Evolutionary conservation across 2,888 invertebrate genomes (phyloP).

Genomic region (Gymnoscelis rufifasciata): DNA sequence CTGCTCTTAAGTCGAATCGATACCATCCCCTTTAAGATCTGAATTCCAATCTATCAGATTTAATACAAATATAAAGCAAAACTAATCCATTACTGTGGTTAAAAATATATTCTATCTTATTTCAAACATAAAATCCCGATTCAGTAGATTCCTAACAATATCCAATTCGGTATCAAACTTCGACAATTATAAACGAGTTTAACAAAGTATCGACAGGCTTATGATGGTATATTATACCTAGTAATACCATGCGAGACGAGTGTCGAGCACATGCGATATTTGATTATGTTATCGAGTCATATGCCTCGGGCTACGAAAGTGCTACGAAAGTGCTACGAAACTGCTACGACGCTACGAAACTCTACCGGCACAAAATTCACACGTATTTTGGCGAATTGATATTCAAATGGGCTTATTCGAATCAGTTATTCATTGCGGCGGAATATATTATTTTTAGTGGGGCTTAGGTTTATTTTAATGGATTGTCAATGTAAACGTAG

Average conservation of each 20-base stretch:
- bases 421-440: not conserved
- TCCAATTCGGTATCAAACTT: not conserved
- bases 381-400: conserved; percentile 13
- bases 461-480: not conserved
- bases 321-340: conserved; percentile 47
- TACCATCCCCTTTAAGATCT: too few species aligned
- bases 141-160: not conserved
- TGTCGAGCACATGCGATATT: conserved; percentile 34
- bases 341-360: conserved; percentile 38
- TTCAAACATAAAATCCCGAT: not conserved
- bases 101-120: too few species aligned
- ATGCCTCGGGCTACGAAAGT: conserved; percentile 49
- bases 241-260: conserved; percentile 28
- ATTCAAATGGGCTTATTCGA: conserved; percentile 5
- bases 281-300: conserved; percentile 48
- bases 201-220: conserved; percentile 56
- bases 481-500: too few species aligned
- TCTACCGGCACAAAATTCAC: conserved; percentile 20
- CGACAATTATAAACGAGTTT: conserved; percentile 42
- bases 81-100: too few species aligned
- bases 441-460: not conserved
- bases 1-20: too few species aligned
- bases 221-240: conserved; percentile 33
- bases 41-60: too few species aligned
- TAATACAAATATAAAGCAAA: too few species aligned